Evolutionary conservation across 2,888 invertebrate species (phyloP).

Genomic region (Iselma pallidipennis): DNA sequence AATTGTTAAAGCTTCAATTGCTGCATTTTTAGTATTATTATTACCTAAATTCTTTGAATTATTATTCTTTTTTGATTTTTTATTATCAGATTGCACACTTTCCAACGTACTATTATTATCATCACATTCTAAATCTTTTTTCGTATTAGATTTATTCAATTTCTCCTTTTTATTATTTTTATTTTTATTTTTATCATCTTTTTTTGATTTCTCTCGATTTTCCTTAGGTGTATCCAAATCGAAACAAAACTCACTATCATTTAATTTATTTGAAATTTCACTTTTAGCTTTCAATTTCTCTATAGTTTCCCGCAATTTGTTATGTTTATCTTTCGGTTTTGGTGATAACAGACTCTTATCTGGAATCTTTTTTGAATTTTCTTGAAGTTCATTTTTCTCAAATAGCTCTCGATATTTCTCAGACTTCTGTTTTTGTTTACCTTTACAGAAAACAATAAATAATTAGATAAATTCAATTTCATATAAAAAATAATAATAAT

Average conservation of each 20-base stretch:
- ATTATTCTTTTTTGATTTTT: slow-evolving; percentile 37
- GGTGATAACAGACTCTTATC: slow-evolving; percentile 27
- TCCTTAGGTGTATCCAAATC: slow-evolving; percentile 46
- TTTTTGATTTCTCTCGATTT: slow-evolving; percentile 45
- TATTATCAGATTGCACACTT: slow-evolving; percentile 41
- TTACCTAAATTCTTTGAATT: slow-evolving; percentile 34
- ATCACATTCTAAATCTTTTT: slow-evolving; percentile 42
- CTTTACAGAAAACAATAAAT: slow-evolving; percentile 18
- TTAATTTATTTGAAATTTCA: slow-evolving; percentile 58
- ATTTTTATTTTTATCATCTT: slow-evolving; percentile 37
- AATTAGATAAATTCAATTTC: neutral
- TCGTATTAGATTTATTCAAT: slow-evolving; percentile 34
- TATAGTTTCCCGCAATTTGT: slow-evolving; percentile 59
- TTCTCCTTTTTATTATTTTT: slow-evolving; percentile 34
- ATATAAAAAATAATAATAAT: neutral
- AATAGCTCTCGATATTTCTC: slow-evolving; percentile 44
- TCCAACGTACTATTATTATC: slow-evolving; percentile 46
- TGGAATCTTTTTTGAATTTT: neutral
- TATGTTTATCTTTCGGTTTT: slow-evolving; percentile 53
- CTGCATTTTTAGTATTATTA: slow-evolving; percentile 50
- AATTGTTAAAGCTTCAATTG: slow-evolving; percentile 66
- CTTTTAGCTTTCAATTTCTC: slow-evolving; percentile 69
- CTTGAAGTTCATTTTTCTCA: slow-evolving; percentile 34
- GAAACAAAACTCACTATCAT: slow-evolving; percentile 39
- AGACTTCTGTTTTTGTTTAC: slow-evolving; percentile 39